Evolutionary conservation across 2,113 vertebrate genomes (phyloP).

Genomic region (Varanus komodoensis): DNA sequence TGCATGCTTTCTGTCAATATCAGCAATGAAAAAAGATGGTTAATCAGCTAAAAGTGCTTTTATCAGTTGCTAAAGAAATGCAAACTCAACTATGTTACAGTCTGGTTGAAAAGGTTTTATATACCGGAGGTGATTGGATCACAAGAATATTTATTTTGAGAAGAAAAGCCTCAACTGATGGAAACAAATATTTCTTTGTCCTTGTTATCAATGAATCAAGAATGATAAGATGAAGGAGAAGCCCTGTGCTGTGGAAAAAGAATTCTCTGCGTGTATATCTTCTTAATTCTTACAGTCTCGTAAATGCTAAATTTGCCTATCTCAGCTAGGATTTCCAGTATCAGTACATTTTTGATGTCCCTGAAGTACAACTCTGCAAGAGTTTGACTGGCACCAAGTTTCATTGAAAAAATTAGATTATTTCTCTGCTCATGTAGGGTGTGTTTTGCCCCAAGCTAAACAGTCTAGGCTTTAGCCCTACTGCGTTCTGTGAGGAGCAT

Average conservation of each 20-base stretch:
- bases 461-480: constrained; percentile 73
- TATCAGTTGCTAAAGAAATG: neutral
- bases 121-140: constrained; percentile 11
- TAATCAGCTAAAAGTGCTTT: neutral
- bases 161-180: constrained; percentile 32
- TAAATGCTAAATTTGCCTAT: constrained; percentile 23
- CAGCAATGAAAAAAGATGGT: neutral
- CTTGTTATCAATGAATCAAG: constrained; percentile 45
- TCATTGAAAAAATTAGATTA: constrained; percentile 81
- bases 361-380: constrained; percentile 60
- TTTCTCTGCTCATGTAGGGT: constrained; percentile 73
- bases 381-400: constrained; percentile 78
- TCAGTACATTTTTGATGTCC: constrained; percentile 62
- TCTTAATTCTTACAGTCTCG: constrained; percentile 40
- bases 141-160: constrained; percentile 52
- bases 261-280: neutral
- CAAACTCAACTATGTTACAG: constrained; percentile 24
- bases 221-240: constrained; percentile 45
- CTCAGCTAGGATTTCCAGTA: constrained; percentile 38
- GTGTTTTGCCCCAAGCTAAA: constrained; percentile 81
- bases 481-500: constrained; percentile 66
- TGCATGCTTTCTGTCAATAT: neutral
- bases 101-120: constrained; percentile 46
- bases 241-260: constrained; percentile 48
- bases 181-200: constrained; percentile 31